Evolutionary conservation across 2,888 invertebrate species (phyloP).

Genomic region (Keiferia lycopersicella): DNA sequence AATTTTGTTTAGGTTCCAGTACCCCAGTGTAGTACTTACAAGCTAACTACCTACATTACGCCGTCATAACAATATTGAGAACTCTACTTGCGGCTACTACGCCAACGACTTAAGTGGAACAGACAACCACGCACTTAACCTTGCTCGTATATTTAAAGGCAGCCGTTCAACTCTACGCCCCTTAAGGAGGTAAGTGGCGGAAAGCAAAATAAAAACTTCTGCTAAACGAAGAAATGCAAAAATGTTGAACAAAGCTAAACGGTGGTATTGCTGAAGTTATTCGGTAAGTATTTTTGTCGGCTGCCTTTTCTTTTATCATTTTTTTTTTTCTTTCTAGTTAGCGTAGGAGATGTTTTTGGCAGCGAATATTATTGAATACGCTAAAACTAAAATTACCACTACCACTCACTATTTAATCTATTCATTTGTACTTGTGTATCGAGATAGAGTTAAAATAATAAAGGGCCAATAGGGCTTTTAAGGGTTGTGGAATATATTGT

Average conservation of each 20-base stretch:
- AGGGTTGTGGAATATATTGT: no score
- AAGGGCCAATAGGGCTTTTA: no score
- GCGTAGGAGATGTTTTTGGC: background rate
- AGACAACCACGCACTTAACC: slow-evolving; percentile 74
- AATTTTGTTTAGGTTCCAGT: slow-evolving; percentile 6
- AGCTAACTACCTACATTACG: background rate
- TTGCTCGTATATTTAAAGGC: slow-evolving; percentile 68
- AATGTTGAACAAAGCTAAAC: slow-evolving; percentile 14
- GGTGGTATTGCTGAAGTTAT: background rate
- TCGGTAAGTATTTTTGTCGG: background rate
- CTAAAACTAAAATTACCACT: no score
- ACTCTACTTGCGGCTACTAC: slow-evolving; percentile 57
- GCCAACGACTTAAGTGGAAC: slow-evolving; percentile 70
- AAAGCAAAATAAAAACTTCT: slow-evolving; percentile 23
- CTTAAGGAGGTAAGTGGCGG: slow-evolving; percentile 23
- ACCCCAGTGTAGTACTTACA: background rate
- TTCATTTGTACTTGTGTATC: no score
- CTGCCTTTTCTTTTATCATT: background rate
- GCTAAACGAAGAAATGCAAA: slow-evolving; percentile 7
- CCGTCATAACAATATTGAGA: slow-evolving; percentile 50
- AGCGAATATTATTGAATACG: no score
- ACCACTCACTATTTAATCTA: no score
- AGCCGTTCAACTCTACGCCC: slow-evolving; percentile 57
- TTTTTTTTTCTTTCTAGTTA: background rate
- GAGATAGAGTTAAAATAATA: no score